Percentiles rank a stretch among this genome's conserved stretches.
These are phyloP conservation scores for Vicugna pacos DNA, from an alignment of 2,113 vertebrate genomes.

Conservation along the genomic window DNA sequence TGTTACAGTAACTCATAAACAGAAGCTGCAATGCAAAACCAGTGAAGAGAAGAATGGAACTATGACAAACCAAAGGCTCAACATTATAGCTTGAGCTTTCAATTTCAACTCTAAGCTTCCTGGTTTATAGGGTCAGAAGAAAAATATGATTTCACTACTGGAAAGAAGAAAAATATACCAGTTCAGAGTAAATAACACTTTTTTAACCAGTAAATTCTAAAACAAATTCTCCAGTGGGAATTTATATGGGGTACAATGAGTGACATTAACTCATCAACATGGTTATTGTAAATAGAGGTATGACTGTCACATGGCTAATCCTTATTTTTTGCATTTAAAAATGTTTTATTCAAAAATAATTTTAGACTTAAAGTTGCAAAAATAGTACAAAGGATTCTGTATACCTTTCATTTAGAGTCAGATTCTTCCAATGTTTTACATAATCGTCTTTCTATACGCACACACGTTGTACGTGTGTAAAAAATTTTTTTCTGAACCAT, in stretches of 20 bases:
- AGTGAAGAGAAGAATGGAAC: neutral
- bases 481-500: neutral
- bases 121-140: neutral
- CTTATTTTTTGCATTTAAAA: neutral
- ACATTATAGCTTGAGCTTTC: neutral
- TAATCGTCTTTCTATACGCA: neutral
- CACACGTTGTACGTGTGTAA: neutral
- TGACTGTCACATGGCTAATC: neutral
- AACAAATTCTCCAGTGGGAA: neutral
- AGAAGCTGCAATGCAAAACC: neutral
- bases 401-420: neutral
- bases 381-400: neutral
- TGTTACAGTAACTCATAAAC: neutral
- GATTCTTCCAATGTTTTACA: neutral
- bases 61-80: neutral
- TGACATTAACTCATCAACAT: neutral
- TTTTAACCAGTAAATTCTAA: neutral
- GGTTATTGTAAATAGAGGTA: neutral
- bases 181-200: neutral
- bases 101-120: neutral
- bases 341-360: constrained; percentile 1
- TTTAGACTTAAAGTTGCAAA: neutral
- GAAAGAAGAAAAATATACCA: neutral
- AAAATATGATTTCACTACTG: neutral
- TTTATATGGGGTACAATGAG: neutral